Percentiles rank a stretch among this genome's conserved stretches.
phyloP scores from a whole-genome alignment of 2,113 vertebrate species.

The Erythrolamprus reginae region DNA sequence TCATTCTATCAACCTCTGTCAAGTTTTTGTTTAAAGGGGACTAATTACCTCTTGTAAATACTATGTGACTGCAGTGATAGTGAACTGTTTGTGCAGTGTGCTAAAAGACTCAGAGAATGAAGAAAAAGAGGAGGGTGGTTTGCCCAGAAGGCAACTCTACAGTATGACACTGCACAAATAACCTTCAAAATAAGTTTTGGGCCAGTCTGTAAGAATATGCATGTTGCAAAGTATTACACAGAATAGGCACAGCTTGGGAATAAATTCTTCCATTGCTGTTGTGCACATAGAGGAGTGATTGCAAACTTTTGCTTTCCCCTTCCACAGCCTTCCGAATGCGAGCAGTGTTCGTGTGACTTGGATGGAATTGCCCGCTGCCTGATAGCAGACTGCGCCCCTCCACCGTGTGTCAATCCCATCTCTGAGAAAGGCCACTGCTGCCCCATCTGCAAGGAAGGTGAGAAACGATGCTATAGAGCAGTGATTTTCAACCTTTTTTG shows the following conservation, averaged over 20 bases:
- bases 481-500: no score
- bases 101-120: background rate
- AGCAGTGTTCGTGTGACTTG: conserved; percentile 76
- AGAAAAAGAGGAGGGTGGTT: background rate
- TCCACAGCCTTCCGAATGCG: conserved; percentile 77
- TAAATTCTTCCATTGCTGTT: background rate
- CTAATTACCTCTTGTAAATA: background rate
- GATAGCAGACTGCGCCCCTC: conserved; percentile 79
- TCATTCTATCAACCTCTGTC: background rate
- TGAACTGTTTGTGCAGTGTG: background rate
- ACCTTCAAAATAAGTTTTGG: background rate
- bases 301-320: background rate
- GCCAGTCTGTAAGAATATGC: background rate
- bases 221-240: background rate
- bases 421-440: conserved; percentile 77
- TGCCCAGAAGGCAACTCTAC: background rate
- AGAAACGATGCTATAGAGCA: no score
- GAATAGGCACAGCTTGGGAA: background rate
- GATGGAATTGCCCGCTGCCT: conserved; percentile 78
- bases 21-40: background rate
- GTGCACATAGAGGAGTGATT: background rate
- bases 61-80: background rate
- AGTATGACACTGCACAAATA: background rate
- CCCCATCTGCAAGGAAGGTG: conserved; percentile 77
- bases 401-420: conserved; percentile 75